These are phyloP conservation scores for Trinorchestia longiramus DNA, from an alignment of 1,140 invertebrate species.

Conservation along the genomic window DNA sequence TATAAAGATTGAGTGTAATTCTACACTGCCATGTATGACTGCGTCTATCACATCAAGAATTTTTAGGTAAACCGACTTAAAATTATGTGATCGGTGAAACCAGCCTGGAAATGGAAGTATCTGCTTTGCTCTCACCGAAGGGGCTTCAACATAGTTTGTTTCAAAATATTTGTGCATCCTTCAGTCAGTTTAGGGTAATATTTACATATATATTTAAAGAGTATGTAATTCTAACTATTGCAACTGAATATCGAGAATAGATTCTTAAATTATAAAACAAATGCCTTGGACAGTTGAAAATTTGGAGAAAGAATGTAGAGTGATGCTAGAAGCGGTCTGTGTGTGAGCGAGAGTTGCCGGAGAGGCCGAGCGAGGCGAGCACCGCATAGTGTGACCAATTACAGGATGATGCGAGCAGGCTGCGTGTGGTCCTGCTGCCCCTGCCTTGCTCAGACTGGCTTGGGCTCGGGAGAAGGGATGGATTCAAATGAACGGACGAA, in stretches of 20 bases:
- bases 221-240: background rate
- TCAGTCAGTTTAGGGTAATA: too few relatives aligned
- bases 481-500: background rate
- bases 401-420: background rate
- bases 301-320: background rate
- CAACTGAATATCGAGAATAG: background rate
- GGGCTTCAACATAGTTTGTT: background rate
- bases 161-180: background rate
- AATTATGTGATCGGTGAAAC: background rate
- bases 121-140: background rate
- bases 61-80: background rate
- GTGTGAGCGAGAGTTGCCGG: constrained; percentile 12
- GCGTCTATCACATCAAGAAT: background rate
- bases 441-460: background rate
- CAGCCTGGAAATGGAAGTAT: background rate
- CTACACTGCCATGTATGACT: background rate
- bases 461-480: background rate
- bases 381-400: constrained; percentile 48
- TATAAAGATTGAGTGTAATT: background rate
- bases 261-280: background rate
- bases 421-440: constrained; percentile 43
- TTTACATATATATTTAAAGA: too few relatives aligned
- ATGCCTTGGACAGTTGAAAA: background rate
- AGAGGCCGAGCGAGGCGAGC: constrained; percentile 8
- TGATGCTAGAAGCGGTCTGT: background rate